Conservation (phyloP, 92 coral and sea anemone genomes). For the Zoanthus sociatus region DNA sequence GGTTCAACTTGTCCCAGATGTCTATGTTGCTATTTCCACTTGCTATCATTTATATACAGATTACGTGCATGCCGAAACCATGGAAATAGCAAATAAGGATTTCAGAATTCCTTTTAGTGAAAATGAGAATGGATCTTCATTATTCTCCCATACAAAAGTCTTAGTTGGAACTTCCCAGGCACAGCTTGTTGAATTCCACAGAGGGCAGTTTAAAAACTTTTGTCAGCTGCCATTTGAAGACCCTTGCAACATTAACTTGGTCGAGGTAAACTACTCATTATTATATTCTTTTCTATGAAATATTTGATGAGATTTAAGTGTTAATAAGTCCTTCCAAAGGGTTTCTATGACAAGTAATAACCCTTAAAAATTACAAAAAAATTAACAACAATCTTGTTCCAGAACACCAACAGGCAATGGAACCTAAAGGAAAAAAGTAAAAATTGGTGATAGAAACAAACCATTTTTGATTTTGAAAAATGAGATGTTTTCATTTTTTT, state of each 20-base stretch:
- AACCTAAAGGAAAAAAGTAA: too few relatives aligned
- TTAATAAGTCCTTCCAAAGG: too few relatives aligned
- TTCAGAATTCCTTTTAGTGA: background rate
- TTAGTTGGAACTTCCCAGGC: slow-evolving; percentile 69
- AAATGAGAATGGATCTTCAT: background rate
- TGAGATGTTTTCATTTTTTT: too few relatives aligned
- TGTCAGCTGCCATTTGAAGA: slow-evolving; percentile 85
- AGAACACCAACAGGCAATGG: too few relatives aligned
- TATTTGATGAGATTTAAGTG: too few relatives aligned
- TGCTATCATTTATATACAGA: slow-evolving; percentile 39
- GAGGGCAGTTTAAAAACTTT: slow-evolving; percentile 72
- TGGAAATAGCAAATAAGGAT: slow-evolving; percentile 17
- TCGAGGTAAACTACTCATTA: slow-evolving; percentile 66
- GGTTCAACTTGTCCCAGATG: slow-evolving; percentile 52
- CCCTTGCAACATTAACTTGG: slow-evolving; percentile 56
- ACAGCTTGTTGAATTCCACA: slow-evolving; percentile 79
- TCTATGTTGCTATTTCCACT: slow-evolving; percentile 53
- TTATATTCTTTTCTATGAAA: too few relatives aligned
- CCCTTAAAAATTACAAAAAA: too few relatives aligned
- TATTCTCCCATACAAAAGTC: background rate
- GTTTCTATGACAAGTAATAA: too few relatives aligned
- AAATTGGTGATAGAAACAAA: too few relatives aligned
- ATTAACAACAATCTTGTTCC: too few relatives aligned
- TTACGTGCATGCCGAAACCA: background rate
- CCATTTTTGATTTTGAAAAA: too few relatives aligned